phyloP scores from a whole-genome alignment of 2,113 vertebrate genomes.

The Colius striatus region DNA sequence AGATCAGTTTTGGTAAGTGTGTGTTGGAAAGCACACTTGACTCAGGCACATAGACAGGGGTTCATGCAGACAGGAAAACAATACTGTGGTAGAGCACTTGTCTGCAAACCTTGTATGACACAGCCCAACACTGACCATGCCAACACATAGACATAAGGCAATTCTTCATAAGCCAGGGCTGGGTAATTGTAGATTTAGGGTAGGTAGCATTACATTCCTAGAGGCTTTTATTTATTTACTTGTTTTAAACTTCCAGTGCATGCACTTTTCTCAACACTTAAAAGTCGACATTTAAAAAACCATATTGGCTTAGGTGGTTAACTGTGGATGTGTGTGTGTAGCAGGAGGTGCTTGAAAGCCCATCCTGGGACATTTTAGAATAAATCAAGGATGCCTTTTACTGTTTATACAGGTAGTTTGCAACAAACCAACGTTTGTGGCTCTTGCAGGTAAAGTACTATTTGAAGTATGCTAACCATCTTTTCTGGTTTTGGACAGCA shows the following conservation, averaged over 20 bases:
- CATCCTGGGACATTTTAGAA: neutral
- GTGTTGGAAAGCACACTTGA: neutral
- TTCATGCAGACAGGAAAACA: neutral
- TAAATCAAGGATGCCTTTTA: neutral
- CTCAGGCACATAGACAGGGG: neutral
- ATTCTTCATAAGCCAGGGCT: neutral
- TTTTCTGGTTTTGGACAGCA: neutral
- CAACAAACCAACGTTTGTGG: neutral
- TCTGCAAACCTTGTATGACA: rapidly evolving
- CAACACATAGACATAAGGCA: neutral
- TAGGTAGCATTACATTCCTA: neutral
- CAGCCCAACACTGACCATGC: neutral
- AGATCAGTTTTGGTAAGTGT: neutral
- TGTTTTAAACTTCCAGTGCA: neutral
- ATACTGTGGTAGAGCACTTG: rapidly evolving
- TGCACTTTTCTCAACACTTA: neutral
- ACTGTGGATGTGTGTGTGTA: neutral
- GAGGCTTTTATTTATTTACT: neutral
- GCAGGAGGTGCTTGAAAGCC: neutral
- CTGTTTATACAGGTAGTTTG: neutral
- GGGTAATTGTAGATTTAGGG: neutral
- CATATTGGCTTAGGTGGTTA: neutral
- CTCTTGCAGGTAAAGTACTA: neutral
- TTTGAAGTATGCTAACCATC: neutral
- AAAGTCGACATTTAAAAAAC: neutral